These are phyloP conservation scores for Heliothis virescens DNA, from an alignment of 1,140 invertebrate genomes.

Conservation along the genomic window DNA sequence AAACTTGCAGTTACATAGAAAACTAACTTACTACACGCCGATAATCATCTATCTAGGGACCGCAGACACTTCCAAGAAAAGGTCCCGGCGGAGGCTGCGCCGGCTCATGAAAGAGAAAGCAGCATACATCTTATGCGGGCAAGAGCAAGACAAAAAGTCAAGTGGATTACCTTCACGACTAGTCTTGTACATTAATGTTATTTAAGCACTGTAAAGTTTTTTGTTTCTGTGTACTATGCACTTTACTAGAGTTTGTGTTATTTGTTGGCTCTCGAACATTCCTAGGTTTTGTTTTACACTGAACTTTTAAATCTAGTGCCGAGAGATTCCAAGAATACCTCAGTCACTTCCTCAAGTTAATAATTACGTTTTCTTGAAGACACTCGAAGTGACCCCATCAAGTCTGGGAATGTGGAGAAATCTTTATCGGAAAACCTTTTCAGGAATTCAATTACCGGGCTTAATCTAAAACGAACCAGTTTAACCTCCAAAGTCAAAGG, in stretches of 20 bases:
- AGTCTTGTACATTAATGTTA: constrained; percentile 62
- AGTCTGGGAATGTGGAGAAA: too few relatives aligned
- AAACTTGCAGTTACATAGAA: constrained; percentile 58
- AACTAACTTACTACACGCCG: constrained; percentile 57
- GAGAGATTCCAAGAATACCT: too few relatives aligned
- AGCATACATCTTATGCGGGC: constrained; percentile 40
- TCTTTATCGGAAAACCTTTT: too few relatives aligned
- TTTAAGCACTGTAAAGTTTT: constrained; percentile 62
- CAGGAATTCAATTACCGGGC: too few relatives aligned
- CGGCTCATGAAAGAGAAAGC: constrained; percentile 51
- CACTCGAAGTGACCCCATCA: too few relatives aligned
- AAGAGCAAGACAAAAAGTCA: constrained; percentile 56
- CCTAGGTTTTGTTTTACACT: not conserved
- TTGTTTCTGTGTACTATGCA: constrained; percentile 57
- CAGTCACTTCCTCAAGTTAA: too few relatives aligned
- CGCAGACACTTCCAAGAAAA: constrained; percentile 68
- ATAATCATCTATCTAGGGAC: constrained; percentile 70
- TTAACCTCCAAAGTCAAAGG: too few relatives aligned
- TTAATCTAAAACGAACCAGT: too few relatives aligned
- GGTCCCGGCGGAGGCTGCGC: constrained; percentile 68
- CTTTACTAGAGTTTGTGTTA: constrained; percentile 38
- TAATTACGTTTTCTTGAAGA: too few relatives aligned
- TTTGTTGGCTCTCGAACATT: constrained; percentile 1
- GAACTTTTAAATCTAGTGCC: not conserved
- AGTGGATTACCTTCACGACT: constrained; percentile 75